phyloP scores from a whole-genome alignment of 2,888 invertebrate species.

The Pelosia muscerda region DNA sequence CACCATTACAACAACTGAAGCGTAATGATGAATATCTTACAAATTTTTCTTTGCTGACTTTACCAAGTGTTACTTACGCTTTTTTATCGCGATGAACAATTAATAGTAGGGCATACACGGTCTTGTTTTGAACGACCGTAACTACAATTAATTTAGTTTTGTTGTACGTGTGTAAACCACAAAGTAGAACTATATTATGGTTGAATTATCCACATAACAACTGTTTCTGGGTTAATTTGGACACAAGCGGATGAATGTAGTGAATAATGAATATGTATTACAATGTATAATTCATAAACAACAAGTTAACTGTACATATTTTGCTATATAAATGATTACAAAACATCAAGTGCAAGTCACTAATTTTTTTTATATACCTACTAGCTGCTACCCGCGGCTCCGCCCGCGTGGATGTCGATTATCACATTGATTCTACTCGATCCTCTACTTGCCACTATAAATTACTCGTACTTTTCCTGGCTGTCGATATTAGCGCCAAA shows the following conservation, averaged over 20 bases:
- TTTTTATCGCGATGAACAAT: slow-evolving; percentile 7
- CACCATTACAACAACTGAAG: too few relatives aligned
- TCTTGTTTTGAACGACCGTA: background rate
- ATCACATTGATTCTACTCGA: too few relatives aligned
- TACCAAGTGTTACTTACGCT: background rate
- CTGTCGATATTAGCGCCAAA: too few relatives aligned
- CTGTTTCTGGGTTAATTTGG: slow-evolving; percentile 17
- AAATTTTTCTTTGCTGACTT: background rate
- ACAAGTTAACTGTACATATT: background rate
- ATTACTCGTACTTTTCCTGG: too few relatives aligned
- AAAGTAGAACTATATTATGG: slow-evolving; percentile 6
- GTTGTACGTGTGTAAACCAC: slow-evolving; percentile 1
- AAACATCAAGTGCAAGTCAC: background rate
- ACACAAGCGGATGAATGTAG: background rate
- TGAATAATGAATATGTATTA: slow-evolving; percentile 12
- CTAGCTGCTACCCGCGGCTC: too few relatives aligned
- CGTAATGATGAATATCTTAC: background rate
- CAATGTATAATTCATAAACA: slow-evolving; percentile 8
- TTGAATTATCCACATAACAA: slow-evolving; percentile 16
- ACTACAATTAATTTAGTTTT: background rate
- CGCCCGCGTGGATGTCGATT: too few relatives aligned
- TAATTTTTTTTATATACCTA: too few relatives aligned
- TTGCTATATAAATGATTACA: slow-evolving; percentile 9
- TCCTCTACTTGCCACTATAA: too few relatives aligned
- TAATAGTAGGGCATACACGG: background rate